Conservation (phyloP, 1,140 invertebrate species). For the Rhyacophila brunnea region DNA sequence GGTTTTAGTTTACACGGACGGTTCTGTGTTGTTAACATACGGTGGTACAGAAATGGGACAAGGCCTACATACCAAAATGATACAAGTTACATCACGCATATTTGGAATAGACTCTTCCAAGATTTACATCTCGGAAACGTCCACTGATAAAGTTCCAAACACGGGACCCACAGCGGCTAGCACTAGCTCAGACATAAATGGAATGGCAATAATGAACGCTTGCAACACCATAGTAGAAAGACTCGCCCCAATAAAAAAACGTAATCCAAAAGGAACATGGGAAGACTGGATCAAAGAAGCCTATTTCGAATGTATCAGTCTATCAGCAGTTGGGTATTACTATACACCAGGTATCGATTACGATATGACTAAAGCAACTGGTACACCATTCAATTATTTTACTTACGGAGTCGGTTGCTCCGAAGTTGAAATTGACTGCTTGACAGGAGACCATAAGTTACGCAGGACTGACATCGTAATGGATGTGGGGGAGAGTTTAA, state of each 20-base stretch:
- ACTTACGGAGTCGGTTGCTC: slow-evolving; percentile 77
- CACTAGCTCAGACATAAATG: slow-evolving; percentile 89
- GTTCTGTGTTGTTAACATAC: slow-evolving; percentile 88
- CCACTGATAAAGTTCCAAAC: slow-evolving; percentile 93
- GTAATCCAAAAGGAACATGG: slow-evolving; percentile 81
- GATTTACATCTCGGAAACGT: slow-evolving; percentile 86
- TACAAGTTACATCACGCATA: slow-evolving; percentile 78
- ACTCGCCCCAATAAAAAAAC: slow-evolving; percentile 73
- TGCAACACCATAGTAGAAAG: slow-evolving; percentile 77
- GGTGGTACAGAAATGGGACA: slow-evolving; percentile 96
- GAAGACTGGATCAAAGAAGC: slow-evolving; percentile 81
- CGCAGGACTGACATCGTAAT: slow-evolving; percentile 90
- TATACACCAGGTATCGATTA: slow-evolving; percentile 76
- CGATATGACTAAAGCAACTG: slow-evolving; percentile 68
- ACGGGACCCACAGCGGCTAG: slow-evolving; percentile 91
- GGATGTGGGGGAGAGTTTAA: slow-evolving; percentile 88
- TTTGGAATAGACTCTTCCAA: slow-evolving; percentile 72
- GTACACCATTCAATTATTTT: slow-evolving; percentile 76
- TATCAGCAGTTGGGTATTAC: slow-evolving; percentile 87
- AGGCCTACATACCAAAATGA: slow-evolving; percentile 93
- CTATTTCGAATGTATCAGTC: slow-evolving; percentile 75
- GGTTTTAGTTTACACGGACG: slow-evolving; percentile 87
- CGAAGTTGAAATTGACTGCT: slow-evolving; percentile 85
- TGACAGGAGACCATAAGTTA: slow-evolving; percentile 86
- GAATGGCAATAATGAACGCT: slow-evolving; percentile 89